Evolutionary conservation across 2,113 vertebrate genomes (phyloP), one percentile per base, ranked within the genome.

Genomic region (Oreochromis niloticus): DNA sequence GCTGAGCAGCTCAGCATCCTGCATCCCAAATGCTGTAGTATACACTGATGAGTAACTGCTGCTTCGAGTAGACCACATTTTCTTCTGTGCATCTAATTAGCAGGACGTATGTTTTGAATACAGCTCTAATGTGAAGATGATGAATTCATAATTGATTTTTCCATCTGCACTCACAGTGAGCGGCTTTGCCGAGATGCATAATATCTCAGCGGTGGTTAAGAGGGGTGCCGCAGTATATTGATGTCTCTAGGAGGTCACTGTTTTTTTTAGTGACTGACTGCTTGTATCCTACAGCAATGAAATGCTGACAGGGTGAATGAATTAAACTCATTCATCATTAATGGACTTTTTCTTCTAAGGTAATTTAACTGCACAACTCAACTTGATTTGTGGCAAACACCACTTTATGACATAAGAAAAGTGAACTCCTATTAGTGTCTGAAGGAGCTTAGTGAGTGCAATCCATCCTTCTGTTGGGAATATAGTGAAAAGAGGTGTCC

Each of bases 61-160:
- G 61, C 17, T 54, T 71, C 11, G 41, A 24, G 66, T 12, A 27
- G 78, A 75, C 27, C 57, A 43, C 41, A 39, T n/a, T 66, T 68
- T 16, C 16, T 24, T 17, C 27, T 50, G 5, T 30, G 16, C 39
- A 10, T 80, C 6, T 48, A 27, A 82, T 88, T 75, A 83, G 10
- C 55, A 52, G 55, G 39, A 32, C 6, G 32, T 14, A 46, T 85
- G 75, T 75, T 82, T 24, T 85, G 16, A 68, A 85, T 3, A 39
- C 50, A 24, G 55, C 4, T 1, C n/a, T 80, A 12, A 82, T 84
- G 27, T 71, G 57, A 88, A 54, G 7, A 13, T 79, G 73, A 90
- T 90, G 13, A 83, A 83, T 92, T 91, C 80, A 86, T 14, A 30
- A 91, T 85, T 12, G 66, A 90, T 91, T 87, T 14, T 56, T 80